Base-by-base conservation (phyloP, 2,113 vertebrate species). In the Elachura formosa region DNA sequence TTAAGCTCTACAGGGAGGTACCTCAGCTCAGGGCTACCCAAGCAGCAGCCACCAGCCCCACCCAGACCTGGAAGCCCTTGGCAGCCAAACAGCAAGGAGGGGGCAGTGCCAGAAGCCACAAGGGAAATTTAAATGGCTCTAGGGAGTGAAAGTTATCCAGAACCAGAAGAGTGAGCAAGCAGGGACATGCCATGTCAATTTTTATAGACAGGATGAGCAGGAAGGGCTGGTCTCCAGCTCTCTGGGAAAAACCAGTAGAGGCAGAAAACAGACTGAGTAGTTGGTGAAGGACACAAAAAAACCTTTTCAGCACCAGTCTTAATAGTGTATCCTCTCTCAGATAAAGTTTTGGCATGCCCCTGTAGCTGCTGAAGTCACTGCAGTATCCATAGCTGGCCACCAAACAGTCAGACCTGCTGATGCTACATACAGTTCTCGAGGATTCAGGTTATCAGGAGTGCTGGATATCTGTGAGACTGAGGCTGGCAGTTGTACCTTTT, bases 121-220 rank as follows among this genome's bases (percentile, higher is more conserved):
- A 66, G 25, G 9, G 36, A 67, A 14, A 49, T 76, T 76, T 33
- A 59, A 76, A 33, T 59, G 36, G 9, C 33, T 51, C 14, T 45
- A 59, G 26, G 26, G 14, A 51, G 12, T 18, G 31, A 15, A 34
- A 51, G 36, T 33, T 18, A 59, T 20, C 22, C 14, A 49, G 26
- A 68, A 34, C 2, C 8, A 36, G 17, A 4, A 3, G 26, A 25
- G 20, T 74, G 20, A 55, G 14, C 17, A 58, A 75, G 33, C 0
- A 1, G 8, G 20, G 36, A 13, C 0, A 0, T 49, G 43, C 21
- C 26, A 18, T 9, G 11, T 49, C 43, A 58, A 7, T 58, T 75
- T 67, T 43, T 41, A 18, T 26, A 14, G 31, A 34, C 0, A 3
- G 26, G 36, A 48, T 49, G 25, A 67, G 14, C 21, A 49, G 54